Percentiles rank a stretch among this genome's conserved stretches.
These are phyloP conservation scores for Schrankia costaestrigalis DNA, from an alignment of 2,888 invertebrate species.

Conservation along the genomic window DNA sequence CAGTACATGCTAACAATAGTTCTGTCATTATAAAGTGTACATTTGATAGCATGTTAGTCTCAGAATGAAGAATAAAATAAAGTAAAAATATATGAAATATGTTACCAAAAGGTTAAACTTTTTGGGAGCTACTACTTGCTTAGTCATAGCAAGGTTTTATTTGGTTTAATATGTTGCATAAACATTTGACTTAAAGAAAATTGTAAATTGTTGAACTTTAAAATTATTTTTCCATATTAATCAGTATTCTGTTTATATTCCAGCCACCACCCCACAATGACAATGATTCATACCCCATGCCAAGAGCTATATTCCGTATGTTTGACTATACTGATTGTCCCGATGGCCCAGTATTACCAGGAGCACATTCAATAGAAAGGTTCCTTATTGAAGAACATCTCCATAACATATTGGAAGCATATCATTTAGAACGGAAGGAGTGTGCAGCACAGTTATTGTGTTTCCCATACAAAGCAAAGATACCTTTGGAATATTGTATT, in stretches of 20 bases:
- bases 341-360: constrained; percentile 94
- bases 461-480: constrained; percentile 95
- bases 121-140: no score
- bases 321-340: constrained; percentile 99
- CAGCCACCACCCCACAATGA: constrained; percentile 96
- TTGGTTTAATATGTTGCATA: no score
- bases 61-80: no score
- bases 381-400: constrained; percentile 99
- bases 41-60: no score
- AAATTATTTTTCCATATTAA: no score
- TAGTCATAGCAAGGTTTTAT: no score
- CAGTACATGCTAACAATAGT: no score
- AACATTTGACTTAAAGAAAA: no score
- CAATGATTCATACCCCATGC: constrained; percentile 94
- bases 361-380: constrained; percentile 97
- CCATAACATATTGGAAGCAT: constrained; percentile 94
- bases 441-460: constrained; percentile 95
- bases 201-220: no score
- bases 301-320: constrained; percentile 96
- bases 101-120: no score
- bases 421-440: constrained; percentile 94
- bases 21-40: no score
- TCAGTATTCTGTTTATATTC: constrained; percentile 22
- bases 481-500: constrained; percentile 98
- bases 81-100: no score